Evolutionary conservation across 2,113 vertebrate species (phyloP).

Genomic region (Bos taurus): ARS-UCD2.0 NC_037345.1:56242501-56243000

Average conservation of each 20-base stretch:
- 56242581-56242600: not conserved
- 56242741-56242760: not conserved
- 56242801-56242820: not conserved
- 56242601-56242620: not conserved
- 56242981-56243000: not conserved
- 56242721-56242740: rapidly evolving
- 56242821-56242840: not conserved
- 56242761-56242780: not conserved
- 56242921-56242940: not conserved
- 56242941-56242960: not conserved
- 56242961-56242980: not conserved
- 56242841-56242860: not conserved
- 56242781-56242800: not conserved
- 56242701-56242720: not conserved
- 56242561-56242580: not conserved
- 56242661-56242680: not conserved
- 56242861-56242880: not conserved
- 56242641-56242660: too few species aligned
- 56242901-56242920: not conserved
- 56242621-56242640: not conserved
- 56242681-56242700: too few species aligned
- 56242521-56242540: not conserved
- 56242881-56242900: not conserved
- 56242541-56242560: not conserved
- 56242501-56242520: not conserved